Conservation (phyloP, 2,797 vertebrate species). For the Amblyopsis hoosieri region DNA sequence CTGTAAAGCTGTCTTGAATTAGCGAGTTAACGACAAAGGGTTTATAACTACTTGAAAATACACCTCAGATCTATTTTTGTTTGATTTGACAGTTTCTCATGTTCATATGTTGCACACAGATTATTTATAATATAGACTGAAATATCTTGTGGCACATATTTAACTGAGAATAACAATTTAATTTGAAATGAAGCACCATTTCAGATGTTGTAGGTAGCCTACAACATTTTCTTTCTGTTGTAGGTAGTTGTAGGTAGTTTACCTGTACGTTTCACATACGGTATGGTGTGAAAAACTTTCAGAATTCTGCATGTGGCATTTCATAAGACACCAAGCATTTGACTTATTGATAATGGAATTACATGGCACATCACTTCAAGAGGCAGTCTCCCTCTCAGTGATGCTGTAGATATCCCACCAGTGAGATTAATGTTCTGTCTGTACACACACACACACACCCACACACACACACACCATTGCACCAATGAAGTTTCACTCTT, state of each 20-base stretch:
- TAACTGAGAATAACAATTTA: no score
- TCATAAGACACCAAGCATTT: background rate
- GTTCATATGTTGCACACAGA: background rate
- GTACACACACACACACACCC: constrained; percentile 14
- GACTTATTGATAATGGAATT: background rate
- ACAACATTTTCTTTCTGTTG: no score
- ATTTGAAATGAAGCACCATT: background rate
- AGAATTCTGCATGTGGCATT: no score
- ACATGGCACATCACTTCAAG: constrained; percentile 22
- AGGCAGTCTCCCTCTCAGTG: constrained; percentile 42
- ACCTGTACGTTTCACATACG: no score
- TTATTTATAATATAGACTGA: background rate
- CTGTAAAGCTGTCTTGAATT: no score
- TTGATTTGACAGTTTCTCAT: background rate
- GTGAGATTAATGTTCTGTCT: constrained; percentile 68
- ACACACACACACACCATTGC: no score
- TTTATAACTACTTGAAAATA: no score
- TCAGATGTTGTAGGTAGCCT: background rate
- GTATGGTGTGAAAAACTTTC: no score
- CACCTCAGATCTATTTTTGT: background rate
- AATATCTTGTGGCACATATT: background rate
- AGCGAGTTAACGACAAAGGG: no score
- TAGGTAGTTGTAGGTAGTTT: no score
- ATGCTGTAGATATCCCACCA: constrained; percentile 53
- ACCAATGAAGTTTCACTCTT: constrained; percentile 11